Evolutionary conservation across 2,888 invertebrate genomes (phyloP).

Genomic region (Byasa hedistus): DNA sequence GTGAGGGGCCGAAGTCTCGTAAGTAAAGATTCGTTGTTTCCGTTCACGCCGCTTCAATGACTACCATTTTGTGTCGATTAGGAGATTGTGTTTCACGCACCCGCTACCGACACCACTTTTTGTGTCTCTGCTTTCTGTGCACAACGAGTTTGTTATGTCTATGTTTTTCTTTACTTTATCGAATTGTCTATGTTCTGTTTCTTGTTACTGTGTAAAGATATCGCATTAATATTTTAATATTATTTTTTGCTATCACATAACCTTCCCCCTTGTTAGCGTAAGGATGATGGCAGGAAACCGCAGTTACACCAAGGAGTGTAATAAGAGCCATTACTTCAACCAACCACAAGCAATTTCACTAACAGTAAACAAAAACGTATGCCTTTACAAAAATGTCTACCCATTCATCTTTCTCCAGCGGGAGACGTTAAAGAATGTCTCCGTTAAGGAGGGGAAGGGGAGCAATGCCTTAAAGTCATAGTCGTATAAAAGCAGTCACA

Average conservation of each 20-base stretch:
- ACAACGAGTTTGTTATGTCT: conserved; percentile 73
- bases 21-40: conserved; percentile 75
- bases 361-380: conserved; percentile 71
- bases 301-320: conserved; percentile 58
- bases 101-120: conserved; percentile 76
- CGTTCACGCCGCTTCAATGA: conserved; percentile 76
- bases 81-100: conserved; percentile 77
- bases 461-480: conserved; percentile 59
- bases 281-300: conserved; percentile 64
- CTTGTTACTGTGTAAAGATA: conserved; percentile 42
- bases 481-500: conserved; percentile 46
- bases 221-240: conserved; percentile 4
- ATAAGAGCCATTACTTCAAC: conserved; percentile 67
- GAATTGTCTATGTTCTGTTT: conserved; percentile 48
- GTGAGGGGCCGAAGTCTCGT: conserved; percentile 68
- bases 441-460: conserved; percentile 73
- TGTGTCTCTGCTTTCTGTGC: conserved; percentile 70
- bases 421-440: conserved; percentile 77
- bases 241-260: conserved; percentile 32
- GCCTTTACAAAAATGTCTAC: conserved; percentile 75
- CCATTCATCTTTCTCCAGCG: conserved; percentile 77
- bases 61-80: conserved; percentile 79
- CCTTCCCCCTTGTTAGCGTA: conserved; percentile 45
- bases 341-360: conserved; percentile 72
- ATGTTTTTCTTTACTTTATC: conserved; percentile 57